These are phyloP conservation scores for Halisarca cf. caerulea DNA, from an alignment of 37 sponge, comb jelly and placozoan species.

Conservation along the genomic window DNA sequence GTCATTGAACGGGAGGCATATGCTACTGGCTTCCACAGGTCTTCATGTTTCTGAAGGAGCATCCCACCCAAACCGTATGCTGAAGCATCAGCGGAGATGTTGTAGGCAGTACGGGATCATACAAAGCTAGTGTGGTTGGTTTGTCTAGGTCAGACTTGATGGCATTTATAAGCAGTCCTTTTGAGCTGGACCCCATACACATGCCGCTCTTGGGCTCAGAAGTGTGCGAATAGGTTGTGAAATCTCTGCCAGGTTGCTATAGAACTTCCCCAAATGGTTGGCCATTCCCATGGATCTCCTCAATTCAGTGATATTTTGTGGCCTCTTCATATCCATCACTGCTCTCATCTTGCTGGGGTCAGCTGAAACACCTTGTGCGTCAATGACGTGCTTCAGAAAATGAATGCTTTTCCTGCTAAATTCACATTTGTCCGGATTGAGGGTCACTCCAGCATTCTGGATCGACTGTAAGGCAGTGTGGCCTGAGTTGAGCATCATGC, in stretches of 20 bases:
- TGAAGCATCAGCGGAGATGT: no score
- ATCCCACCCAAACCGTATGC: no score
- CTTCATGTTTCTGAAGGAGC: no score
- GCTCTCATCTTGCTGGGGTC: slow-evolving; percentile 10
- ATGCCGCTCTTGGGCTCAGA: not conserved
- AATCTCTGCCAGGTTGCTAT: not conserved
- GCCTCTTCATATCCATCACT: not conserved
- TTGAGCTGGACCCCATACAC: slow-evolving; percentile 3
- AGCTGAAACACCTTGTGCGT: not conserved
- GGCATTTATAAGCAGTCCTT: not conserved
- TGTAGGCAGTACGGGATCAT: not conserved
- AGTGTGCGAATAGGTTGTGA: not conserved
- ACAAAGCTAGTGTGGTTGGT: not conserved
- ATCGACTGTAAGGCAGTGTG: not conserved
- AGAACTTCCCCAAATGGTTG: not conserved
- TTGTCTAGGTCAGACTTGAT: not conserved
- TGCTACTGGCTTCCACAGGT: no score
- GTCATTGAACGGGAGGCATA: no score
- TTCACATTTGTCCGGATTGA: no score
- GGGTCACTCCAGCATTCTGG: no score
- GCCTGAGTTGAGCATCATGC: not conserved
- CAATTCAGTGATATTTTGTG: not conserved
- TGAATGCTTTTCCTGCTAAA: no score
- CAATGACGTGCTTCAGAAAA: no score
- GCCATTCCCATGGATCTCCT: slow-evolving; percentile 18